Conservation (phyloP, 2,888 invertebrate species). For the Drosophila suboccidentalis region DNA sequence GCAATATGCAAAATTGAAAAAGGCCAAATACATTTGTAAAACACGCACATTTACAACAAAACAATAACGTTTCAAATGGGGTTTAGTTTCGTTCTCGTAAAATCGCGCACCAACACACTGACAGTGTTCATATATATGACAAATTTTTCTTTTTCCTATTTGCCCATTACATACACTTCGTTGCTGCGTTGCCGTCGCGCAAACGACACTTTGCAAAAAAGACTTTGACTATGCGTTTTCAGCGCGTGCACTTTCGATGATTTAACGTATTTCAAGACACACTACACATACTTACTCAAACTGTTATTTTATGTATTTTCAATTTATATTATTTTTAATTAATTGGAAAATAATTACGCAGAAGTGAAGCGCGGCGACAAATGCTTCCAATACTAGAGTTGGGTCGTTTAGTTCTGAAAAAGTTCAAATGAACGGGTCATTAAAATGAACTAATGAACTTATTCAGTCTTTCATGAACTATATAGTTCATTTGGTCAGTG, state of each 20-base stretch:
- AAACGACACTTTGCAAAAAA: constrained; percentile 50
- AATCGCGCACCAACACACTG: constrained; percentile 60
- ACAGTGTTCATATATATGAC: constrained; percentile 59
- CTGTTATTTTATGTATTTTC: constrained; percentile 40
- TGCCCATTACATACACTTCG: constrained; percentile 60
- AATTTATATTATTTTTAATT: constrained; percentile 41
- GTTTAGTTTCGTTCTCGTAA: constrained; percentile 44
- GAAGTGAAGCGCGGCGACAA: constrained; percentile 67
- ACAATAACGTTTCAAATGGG: constrained; percentile 33
- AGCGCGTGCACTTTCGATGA: constrained; percentile 25
- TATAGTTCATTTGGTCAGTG: too few relatives aligned
- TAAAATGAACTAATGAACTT: too few relatives aligned
- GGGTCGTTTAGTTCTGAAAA: too few relatives aligned
- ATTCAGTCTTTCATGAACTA: too few relatives aligned
- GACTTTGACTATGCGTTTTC: constrained; percentile 22
- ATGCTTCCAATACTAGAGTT: constrained; percentile 56
- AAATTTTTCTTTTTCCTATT: constrained; percentile 61
- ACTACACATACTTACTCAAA: constrained; percentile 63
- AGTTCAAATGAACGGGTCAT: too few relatives aligned
- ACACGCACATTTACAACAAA: constrained; percentile 49
- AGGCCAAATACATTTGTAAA: constrained; percentile 48
- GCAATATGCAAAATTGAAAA: constrained; percentile 66
- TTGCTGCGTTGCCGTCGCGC: constrained; percentile 52
- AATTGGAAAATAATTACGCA: constrained; percentile 71
- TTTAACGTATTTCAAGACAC: constrained; percentile 30